Evolutionary conservation across 2,888 invertebrate species (phyloP).

Genomic region (Oligia strigilis): DNA sequence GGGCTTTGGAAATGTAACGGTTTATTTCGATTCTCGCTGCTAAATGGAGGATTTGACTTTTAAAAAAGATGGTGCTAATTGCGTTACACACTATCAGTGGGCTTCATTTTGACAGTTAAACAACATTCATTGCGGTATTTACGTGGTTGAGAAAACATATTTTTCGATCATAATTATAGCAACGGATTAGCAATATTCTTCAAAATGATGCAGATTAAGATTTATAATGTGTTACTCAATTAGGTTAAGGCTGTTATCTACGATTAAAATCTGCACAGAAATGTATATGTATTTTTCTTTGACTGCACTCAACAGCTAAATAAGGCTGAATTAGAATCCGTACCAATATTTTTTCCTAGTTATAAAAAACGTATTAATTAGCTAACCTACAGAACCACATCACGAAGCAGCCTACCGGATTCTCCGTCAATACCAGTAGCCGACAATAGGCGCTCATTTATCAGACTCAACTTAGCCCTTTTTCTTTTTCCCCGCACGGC

Average conservation of each 20-base stretch:
- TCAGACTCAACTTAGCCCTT: slow-evolving; percentile 71
- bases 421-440: slow-evolving; percentile 74
- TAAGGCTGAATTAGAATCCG: neutral
- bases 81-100: neutral
- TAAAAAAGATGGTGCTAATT: neutral
- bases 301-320: neutral
- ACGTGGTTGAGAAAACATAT: neutral
- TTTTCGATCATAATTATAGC: neutral
- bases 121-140: neutral
- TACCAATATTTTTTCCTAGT: too few species aligned
- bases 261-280: neutral
- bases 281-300: neutral
- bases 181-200: neutral
- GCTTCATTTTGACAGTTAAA: neutral
- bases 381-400: slow-evolving; percentile 58
- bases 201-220: neutral
- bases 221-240: neutral
- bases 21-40: neutral
- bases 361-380: too few species aligned
- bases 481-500: slow-evolving; percentile 65
- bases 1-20: neutral
- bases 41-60: neutral
- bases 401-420: slow-evolving; percentile 22
- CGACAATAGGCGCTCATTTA: slow-evolving; percentile 72
- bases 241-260: too few species aligned